Base-by-base conservation (phyloP, 1,140 invertebrate genomes). In the Atta colombica region DNA sequence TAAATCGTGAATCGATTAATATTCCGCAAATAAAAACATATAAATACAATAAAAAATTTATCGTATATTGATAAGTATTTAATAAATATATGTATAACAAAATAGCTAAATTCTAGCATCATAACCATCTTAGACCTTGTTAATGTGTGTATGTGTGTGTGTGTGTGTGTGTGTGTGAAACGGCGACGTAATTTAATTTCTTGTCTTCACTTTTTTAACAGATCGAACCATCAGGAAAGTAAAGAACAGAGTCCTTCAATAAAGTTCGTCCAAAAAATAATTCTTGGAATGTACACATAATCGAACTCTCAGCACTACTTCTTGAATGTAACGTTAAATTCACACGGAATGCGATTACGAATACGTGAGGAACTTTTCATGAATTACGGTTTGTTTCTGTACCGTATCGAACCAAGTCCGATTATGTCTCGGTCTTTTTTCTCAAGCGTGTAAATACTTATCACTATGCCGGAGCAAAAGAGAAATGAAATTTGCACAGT, bases 401-500 rank as follows among this genome's bases (percentile, higher is more conserved):
- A 28, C 3, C 39, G n/a, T 12, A 31, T 16, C 63, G n/a, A 12
- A 3, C 3, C 3, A 31, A 3, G 14, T 0, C 28, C n/a, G 55
- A 51, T 78, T 31, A 35, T 10, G 10, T 39, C 25, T 65, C 49
- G 0, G 0, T 65, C 14, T 31, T 49, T 49, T 53, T 86, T 63
- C 10, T 71, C 6, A 35, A 21, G 21, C 25, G 39, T 39, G 51
- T 69, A 71, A 75, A 85, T 77, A 60, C 51, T 77, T 71, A 28
- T 39, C 39, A 53, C 25, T 2, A n/a, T 31, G 14, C 2, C 0
- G 21, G 25, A 18, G 72, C 31, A 39, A 39, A 25, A 14, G 14
- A 5, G 14, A 53, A 81, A 28, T 16, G 66, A 60, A 31, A 81
- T 86, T 71, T 86, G 78, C 77, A 6, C 14, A 25, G n/a, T 55